A percentile compares a stretch with the other conserved stretches of the same genome.
phyloP scores from a whole-genome alignment of 2,888 invertebrate genomes.

The Melitaea athalia region DNA sequence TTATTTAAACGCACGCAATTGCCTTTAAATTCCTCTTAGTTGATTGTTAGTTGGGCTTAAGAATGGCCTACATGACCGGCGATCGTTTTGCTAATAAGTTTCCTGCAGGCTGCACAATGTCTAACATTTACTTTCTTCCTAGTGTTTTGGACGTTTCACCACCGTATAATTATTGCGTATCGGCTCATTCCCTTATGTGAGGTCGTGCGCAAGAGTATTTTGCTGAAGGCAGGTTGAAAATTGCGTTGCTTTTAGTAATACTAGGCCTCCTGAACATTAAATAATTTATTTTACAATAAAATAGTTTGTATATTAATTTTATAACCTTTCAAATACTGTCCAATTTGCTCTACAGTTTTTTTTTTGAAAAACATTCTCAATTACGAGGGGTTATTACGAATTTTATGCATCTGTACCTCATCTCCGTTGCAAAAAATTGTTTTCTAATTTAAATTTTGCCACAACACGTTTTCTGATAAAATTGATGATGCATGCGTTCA shows the following conservation, averaged over 20 bases:
- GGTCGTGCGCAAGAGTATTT: constrained; percentile 31
- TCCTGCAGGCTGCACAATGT: constrained; percentile 25
- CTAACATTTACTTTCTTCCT: constrained; percentile 25
- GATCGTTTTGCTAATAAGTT: constrained; percentile 21
- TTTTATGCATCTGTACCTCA: constrained; percentile 23
- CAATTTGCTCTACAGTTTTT: neutral
- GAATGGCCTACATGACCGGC: constrained; percentile 10
- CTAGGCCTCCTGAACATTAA: constrained; percentile 10
- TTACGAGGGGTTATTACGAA: constrained; percentile 17
- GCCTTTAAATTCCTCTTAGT: constrained; percentile 18
- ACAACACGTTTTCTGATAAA: constrained; percentile 31
- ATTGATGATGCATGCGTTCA: constrained; percentile 35
- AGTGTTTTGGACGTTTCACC: constrained; percentile 29
- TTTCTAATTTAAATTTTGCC: constrained; percentile 33
- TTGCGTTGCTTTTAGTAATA: constrained; percentile 10
- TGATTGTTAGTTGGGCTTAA: constrained; percentile 10
- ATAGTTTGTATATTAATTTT: neutral
- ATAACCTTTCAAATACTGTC: neutral
- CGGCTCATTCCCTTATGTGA: constrained; percentile 26
- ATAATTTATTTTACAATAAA: neutral
- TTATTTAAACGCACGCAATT: constrained; percentile 3
- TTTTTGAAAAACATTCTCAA: neutral
- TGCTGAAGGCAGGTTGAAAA: constrained; percentile 26
- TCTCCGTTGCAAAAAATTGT: constrained; percentile 29
- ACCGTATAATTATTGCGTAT: constrained; percentile 38